Evolutionary conservation across 92 coral and sea anemone genomes (phyloP), one percentile per base, ranked within the genome.

Genomic region (Actinostola sp.): DNA sequence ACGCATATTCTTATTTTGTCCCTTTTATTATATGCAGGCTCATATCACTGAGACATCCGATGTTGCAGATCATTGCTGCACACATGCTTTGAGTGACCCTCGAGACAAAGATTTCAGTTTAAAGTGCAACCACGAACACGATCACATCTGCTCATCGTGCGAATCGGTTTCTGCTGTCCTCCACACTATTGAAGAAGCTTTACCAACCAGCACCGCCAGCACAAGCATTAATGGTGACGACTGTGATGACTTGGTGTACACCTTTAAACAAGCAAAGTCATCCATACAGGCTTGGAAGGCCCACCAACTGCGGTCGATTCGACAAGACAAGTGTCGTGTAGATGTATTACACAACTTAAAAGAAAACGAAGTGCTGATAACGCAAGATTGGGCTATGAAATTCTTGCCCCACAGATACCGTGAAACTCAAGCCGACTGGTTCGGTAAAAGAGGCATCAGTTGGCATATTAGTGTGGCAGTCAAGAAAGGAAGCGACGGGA

Each of bases 321-420:
- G 45, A 39, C 45, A 39, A 14, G 45, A 39, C 45, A 14, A 7
- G 14, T 7, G 8, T 7, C 7, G 45, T 7, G 14, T 39, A 39
- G 45, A 39, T 39, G 45, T 39, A 7, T 7, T 39, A 39, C 8
- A 39, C 14, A 7, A 7, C 7, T 14, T 39, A 7, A 14, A 39
- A 7, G 45, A 39, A 14, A 39, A 39, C 8, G 14, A 7, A 14
- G 45, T 39, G 14, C 14, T 39, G 7, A 39, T 39, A 39, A 39
- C 45, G 8, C 45, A 39, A 33, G 75, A 70, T 63, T 70, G 75
- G 75, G 63, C 75, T 5, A 70, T 70, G 75, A 70, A 52, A 20
- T 70, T 70, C 33, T 17, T 70, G 1, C 75, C 75, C 33, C 46
- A 70, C 21, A 70, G 52, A 14, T 70, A 51, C 25, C 0, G 63